Evolutionary conservation across 2,888 invertebrate species (phyloP).

Genomic region (Petrolisthes cinctipes): DNA sequence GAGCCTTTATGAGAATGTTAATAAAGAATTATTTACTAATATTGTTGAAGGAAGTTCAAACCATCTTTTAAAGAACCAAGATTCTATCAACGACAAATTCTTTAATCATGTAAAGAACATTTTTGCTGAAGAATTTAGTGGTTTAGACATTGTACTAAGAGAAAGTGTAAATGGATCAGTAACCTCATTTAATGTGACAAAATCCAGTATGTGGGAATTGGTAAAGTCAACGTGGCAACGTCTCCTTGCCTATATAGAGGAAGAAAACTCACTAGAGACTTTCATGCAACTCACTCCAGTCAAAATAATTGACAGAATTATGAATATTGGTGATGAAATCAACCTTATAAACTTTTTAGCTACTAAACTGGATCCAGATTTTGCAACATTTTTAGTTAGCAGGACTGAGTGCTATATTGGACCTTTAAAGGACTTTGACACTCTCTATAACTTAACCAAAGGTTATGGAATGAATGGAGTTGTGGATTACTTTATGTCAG

Average conservation of each 20-base stretch:
- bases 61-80: not conserved
- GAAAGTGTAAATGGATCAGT: not conserved
- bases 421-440: constrained; percentile 29
- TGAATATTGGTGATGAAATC: constrained; percentile 53
- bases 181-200: not conserved
- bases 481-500: constrained; percentile 35
- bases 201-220: constrained; percentile 33
- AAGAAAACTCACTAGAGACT: constrained; percentile 35
- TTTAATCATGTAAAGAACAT: not conserved
- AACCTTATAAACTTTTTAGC: constrained; percentile 43
- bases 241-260: constrained; percentile 40
- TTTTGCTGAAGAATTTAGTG: not conserved
- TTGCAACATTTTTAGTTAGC: constrained; percentile 36
- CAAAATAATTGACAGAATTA: constrained; percentile 30
- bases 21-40: not conserved
- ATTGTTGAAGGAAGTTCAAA: not conserved
- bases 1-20: not conserved
- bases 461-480: constrained; percentile 7
- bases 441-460: constrained; percentile 29
- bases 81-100: not conserved
- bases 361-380: constrained; percentile 53
- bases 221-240: constrained; percentile 41
- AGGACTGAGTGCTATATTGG: constrained; percentile 33
- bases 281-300: constrained; percentile 36
- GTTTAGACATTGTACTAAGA: not conserved